Evolutionary conservation across 2,888 invertebrate species (phyloP).

Genomic region (Drosophila sordidula): DNA sequence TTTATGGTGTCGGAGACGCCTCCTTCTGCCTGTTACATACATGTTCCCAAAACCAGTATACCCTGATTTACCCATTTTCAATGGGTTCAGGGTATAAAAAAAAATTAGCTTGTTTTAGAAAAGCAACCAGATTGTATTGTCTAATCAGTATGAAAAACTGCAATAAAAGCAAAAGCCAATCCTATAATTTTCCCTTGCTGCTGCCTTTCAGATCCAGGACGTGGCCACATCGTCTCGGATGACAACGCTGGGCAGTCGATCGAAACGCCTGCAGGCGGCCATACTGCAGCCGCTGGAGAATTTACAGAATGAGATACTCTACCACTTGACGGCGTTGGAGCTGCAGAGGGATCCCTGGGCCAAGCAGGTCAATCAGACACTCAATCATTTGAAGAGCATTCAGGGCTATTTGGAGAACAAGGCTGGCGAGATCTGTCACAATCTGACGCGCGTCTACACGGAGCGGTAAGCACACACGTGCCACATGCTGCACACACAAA

Average conservation of each 20-base stretch:
- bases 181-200: not conserved
- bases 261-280: conserved; percentile 88
- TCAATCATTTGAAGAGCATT: conserved; percentile 91
- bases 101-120: no score
- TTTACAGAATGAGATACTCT: conserved; percentile 90
- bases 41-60: no score
- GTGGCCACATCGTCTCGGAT: conserved; percentile 90
- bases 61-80: no score
- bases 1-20: no score
- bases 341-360: conserved; percentile 90
- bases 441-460: conserved; percentile 86
- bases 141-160: no score
- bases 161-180: not conserved
- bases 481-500: conserved; percentile 8
- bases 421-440: conserved; percentile 89
- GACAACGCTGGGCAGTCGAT: conserved; percentile 88
- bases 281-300: conserved; percentile 90
- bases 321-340: conserved; percentile 91
- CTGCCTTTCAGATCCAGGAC: conserved; percentile 86
- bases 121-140: no score
- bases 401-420: conserved; percentile 91
- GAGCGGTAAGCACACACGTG: conserved; percentile 73
- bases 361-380: conserved; percentile 89
- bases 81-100: no score
- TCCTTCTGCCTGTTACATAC: no score